Base-by-base conservation (phyloP, 2,888 invertebrate species). In the Cotesia congregata region DNA sequence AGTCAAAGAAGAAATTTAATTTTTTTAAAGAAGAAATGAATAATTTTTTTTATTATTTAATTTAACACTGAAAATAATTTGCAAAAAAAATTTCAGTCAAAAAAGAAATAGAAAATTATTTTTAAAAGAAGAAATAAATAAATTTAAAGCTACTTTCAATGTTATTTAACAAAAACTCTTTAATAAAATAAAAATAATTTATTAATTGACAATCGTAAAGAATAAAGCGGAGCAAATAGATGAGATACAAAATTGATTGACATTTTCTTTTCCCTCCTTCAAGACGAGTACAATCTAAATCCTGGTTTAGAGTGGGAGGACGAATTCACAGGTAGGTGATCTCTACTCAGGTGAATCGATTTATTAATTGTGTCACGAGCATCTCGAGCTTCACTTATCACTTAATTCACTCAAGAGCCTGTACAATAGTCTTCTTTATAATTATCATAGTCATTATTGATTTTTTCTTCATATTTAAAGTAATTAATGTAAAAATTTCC, bases 281-380 rank as follows among this genome's bases (percentile, higher is more conserved):
- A 96, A 97, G 97, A 97, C 94, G 97, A 97, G 94, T 97, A 97
- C 96, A 97, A 97, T 97, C 96, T 97, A 95, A 97, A 97, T 95
- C 97, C 97, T 94, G 96, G 96, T 96, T 97, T 97, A 97, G 97
- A 97, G 93, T 97, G 97, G 97, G 97, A 97, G 95, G 97, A 97
- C 96, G 97, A 97, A 93, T 97, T 97, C 93, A 96, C 97, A 97
- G 97, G 97, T 97, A 97, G 96, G 97, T 95, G 93, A 88, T 86
- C 84, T 85, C 85, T 87, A 85, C 85, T 83, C 83, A 84, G 85
- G 83, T 82, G 80, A 81, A 81, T 80, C 80, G 78, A 79, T 77
- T 80, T 77, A 78, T 78, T 80, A 72, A 79, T 76, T 78, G 77
- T 80, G 74, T 78, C 78, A 75, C 79, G 67, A 82, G 77, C 76